Percentiles rank a stretch among this genome's conserved stretches.
Evolutionary conservation across 2,888 invertebrate genomes (phyloP).

Genomic region (Parnassius mnemosyne): DNA sequence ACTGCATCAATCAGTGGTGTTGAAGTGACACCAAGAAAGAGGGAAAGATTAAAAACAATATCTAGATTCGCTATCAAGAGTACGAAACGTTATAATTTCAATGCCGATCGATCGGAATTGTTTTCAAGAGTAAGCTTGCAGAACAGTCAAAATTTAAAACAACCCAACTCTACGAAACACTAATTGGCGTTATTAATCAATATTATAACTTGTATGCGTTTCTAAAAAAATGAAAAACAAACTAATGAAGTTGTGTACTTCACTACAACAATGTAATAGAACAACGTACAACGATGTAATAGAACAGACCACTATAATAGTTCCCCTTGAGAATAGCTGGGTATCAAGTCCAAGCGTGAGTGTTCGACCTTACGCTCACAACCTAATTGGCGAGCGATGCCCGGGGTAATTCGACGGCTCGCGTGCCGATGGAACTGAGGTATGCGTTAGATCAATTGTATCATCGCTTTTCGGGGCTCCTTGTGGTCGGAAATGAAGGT

Average conservation of each 20-base stretch:
- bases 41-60: too few relatives aligned
- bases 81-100: too few relatives aligned
- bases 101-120: too few relatives aligned
- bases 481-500: not conserved
- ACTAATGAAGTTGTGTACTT: not conserved
- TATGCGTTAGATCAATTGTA: slow-evolving; percentile 11
- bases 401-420: slow-evolving; percentile 37
- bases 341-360: slow-evolving; percentile 48
- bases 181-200: too few relatives aligned
- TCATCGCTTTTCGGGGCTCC: slow-evolving; percentile 8
- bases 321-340: slow-evolving; percentile 28
- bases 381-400: slow-evolving; percentile 59
- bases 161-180: too few relatives aligned
- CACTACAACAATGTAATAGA: slow-evolving; percentile 7
- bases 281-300: slow-evolving; percentile 7
- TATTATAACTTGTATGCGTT: too few relatives aligned
- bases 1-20: too few relatives aligned
- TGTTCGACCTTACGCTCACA: slow-evolving; percentile 52
- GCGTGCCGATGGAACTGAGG: slow-evolving; percentile 32
- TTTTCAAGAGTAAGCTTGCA: too few relatives aligned
- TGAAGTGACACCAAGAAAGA: too few relatives aligned
- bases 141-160: too few relatives aligned
- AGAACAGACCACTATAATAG: slow-evolving; percentile 31
- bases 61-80: too few relatives aligned
- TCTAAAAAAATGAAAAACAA: too few relatives aligned